Percentiles rank a stretch among this genome's conserved stretches.
Conservation (phyloP, 2,797 vertebrate genomes). For the Chrysocyon brachyurus region DNA sequence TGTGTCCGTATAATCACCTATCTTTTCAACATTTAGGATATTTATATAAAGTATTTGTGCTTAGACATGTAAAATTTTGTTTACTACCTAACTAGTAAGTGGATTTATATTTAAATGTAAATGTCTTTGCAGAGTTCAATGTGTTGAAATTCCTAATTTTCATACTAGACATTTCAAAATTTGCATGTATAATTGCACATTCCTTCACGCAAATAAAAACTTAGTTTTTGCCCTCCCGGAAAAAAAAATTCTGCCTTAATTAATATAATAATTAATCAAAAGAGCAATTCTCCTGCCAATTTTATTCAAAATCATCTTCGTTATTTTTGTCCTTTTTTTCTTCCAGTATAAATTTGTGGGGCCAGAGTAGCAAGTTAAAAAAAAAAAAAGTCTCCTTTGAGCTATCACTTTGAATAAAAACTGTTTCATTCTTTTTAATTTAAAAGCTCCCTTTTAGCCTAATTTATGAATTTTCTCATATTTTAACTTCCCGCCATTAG, state of each 20-base stretch:
- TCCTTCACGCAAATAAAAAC: slow-evolving; percentile 75
- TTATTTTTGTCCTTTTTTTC: not conserved
- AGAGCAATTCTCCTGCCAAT: not conserved
- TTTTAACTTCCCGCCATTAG: not conserved
- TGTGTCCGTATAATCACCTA: slow-evolving; percentile 55
- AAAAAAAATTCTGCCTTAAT: slow-evolving; percentile 50
- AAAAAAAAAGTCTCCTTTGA: not conserved
- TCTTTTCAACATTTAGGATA: slow-evolving; percentile 72
- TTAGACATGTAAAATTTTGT: slow-evolving; percentile 70
- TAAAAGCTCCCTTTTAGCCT: not conserved
- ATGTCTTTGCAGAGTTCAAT: slow-evolving; percentile 68
- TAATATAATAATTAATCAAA: not conserved
- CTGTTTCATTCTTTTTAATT: not conserved
- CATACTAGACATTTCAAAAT: slow-evolving; percentile 76
- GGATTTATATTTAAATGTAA: slow-evolving; percentile 84
- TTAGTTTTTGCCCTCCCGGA: slow-evolving; percentile 47
- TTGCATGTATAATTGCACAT: slow-evolving; percentile 80
- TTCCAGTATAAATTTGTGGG: not conserved
- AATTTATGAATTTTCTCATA: not conserved
- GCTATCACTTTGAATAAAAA: not conserved
- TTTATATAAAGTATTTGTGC: slow-evolving; percentile 78
- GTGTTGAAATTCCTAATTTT: slow-evolving; percentile 78
- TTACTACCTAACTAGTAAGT: slow-evolving; percentile 78
- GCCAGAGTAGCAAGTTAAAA: not conserved
- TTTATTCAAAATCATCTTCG: slow-evolving; percentile 11